These are phyloP conservation scores for Marmota monax DNA, from an alignment of 2,113 vertebrate species.

Conservation along the genomic window DNA sequence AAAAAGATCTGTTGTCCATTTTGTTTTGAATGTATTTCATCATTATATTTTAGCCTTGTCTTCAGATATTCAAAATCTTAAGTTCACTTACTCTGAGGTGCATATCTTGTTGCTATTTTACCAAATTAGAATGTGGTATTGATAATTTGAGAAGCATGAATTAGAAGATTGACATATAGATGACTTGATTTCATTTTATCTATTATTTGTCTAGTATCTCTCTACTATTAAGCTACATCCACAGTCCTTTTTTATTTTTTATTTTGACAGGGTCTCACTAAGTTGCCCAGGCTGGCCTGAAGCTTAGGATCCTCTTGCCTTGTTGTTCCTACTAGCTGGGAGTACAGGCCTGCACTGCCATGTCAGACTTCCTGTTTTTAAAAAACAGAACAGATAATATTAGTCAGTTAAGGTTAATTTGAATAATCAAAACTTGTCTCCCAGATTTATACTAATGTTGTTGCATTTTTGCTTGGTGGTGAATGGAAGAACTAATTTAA, in stretches of 20 bases:
- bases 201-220: too few relatives aligned
- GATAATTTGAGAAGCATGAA: conserved; percentile 41
- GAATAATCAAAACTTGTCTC: conserved; percentile 24
- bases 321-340: too few relatives aligned
- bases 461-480: conserved; percentile 34
- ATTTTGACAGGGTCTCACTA: too few relatives aligned
- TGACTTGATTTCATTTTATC: not conserved
- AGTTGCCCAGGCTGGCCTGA: too few relatives aligned
- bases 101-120: conserved; percentile 14
- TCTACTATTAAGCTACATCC: too few relatives aligned
- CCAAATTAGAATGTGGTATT: conserved; percentile 30
- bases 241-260: too few relatives aligned
- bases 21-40: conserved; percentile 11
- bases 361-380: not conserved
- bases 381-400: conserved; percentile 18
- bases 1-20: not conserved
- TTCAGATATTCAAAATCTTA: conserved; percentile 18
- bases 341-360: too few relatives aligned
- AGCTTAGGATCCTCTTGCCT: too few relatives aligned
- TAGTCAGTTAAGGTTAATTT: conserved; percentile 55
- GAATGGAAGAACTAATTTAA: conserved; percentile 27
- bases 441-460: not conserved
- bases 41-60: not conserved
- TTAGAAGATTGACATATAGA: conserved; percentile 14
- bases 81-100: not conserved